These are phyloP conservation scores for Lamellibrachia columna DNA, from an alignment of 2,888 invertebrate species.

Conservation along the genomic window DNA sequence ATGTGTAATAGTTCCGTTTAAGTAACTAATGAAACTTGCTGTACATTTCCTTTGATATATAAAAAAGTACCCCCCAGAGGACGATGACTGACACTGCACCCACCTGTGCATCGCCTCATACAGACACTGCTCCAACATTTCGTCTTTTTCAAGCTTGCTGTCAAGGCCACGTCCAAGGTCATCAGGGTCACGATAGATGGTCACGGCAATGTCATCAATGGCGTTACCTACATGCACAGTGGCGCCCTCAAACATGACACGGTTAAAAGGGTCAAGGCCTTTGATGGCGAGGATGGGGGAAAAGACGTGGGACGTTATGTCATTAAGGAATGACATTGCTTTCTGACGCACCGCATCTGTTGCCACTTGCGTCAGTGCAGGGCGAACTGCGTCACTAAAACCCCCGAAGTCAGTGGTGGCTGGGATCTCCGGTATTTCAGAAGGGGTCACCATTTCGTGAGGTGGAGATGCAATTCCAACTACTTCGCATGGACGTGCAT, in stretches of 20 bases:
- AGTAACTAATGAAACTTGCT: background rate
- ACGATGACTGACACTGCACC: background rate
- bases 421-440: background rate
- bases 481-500: background rate
- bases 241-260: background rate
- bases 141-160: background rate
- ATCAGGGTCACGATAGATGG: background rate
- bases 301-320: background rate
- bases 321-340: background rate
- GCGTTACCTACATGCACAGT: background rate
- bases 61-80: background rate
- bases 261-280: constrained; percentile 10
- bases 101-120: background rate
- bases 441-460: background rate
- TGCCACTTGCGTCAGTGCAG: background rate
- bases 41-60: background rate
- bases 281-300: background rate
- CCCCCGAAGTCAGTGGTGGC: background rate
- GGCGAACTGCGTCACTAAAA: background rate
- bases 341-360: constrained; percentile 10
- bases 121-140: background rate
- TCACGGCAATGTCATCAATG: background rate
- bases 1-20: too few species aligned
- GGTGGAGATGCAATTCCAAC: background rate
- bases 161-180: background rate